These are phyloP conservation scores for Amphimallon solstitiale DNA, from an alignment of 2,888 invertebrate species.

Conservation along the genomic window DNA sequence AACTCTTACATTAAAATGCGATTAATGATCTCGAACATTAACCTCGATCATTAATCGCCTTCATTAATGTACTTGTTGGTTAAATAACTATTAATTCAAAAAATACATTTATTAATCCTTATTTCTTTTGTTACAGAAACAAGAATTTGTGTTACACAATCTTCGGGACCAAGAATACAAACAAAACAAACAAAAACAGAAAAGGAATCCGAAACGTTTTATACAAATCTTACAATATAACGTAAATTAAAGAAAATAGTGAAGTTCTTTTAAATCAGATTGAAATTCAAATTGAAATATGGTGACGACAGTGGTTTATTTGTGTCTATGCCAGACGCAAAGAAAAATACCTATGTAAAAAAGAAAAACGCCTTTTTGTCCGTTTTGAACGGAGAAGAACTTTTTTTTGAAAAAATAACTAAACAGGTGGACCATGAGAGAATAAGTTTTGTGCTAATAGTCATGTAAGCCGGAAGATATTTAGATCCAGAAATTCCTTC, in stretches of 20 bases:
- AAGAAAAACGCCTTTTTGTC: background rate
- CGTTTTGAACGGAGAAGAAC: background rate
- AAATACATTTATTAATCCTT: too few relatives aligned
- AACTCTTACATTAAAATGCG: too few relatives aligned
- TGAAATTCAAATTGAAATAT: too few relatives aligned
- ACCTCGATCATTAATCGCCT: too few relatives aligned
- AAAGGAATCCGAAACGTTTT: background rate
- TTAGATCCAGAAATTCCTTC: background rate
- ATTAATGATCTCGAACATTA: too few relatives aligned
- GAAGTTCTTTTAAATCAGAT: too few relatives aligned
- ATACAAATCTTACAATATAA: background rate
- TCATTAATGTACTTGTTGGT: too few relatives aligned
- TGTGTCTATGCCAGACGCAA: background rate
- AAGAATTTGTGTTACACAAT: constrained; percentile 5
- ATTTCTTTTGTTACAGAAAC: constrained; percentile 7
- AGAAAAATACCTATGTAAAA: background rate
- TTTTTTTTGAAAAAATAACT: background rate
- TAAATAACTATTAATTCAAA: too few relatives aligned
- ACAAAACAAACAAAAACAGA: background rate
- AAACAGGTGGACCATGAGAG: constrained; percentile 3
- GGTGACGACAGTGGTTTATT: too few relatives aligned
- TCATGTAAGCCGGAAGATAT: constrained; percentile 1
- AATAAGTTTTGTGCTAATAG: background rate
- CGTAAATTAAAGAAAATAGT: background rate
- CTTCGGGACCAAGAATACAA: constrained; percentile 3